A percentile compares a stretch with the other conserved stretches of the same genome.
phyloP scores from a whole-genome alignment of 2,888 invertebrate species.

The Ectemnius continuus region DNA sequence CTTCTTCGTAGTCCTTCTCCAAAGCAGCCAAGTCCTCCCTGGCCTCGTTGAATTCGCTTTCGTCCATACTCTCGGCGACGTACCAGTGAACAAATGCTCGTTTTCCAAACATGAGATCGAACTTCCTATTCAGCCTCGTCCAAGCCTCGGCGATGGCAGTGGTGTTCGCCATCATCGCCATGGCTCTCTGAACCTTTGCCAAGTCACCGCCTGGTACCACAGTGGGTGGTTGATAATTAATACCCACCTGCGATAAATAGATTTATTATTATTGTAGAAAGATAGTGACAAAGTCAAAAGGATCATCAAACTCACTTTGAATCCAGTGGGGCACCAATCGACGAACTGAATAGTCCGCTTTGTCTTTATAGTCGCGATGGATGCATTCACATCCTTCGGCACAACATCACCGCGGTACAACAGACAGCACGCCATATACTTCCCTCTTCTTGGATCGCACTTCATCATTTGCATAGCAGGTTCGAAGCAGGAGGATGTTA shows the following conservation, averaged over 20 bases:
- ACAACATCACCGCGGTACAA: conserved; percentile 83
- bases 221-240: conserved; percentile 73
- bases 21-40: conserved; percentile 83
- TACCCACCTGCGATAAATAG: conserved; percentile 73
- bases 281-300: background rate
- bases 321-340: conserved; percentile 82
- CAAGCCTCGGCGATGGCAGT: conserved; percentile 83
- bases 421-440: conserved; percentile 80
- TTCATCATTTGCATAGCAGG: conserved; percentile 73
- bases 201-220: conserved; percentile 77
- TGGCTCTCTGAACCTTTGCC: conserved; percentile 82
- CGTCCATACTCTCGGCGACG: conserved; percentile 67
- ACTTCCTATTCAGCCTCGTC: conserved; percentile 82
- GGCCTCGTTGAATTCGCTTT: conserved; percentile 73
- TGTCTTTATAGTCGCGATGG: conserved; percentile 82
- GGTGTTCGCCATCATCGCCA: conserved; percentile 79
- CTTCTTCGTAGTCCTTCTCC: conserved; percentile 93
- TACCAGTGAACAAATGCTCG: conserved; percentile 84
- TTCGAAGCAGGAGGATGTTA: conserved; percentile 81
- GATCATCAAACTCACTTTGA: conserved; percentile 75
- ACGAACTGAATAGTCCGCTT: conserved; percentile 82
- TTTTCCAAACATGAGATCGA: conserved; percentile 83
- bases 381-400: conserved; percentile 82
- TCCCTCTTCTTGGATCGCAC: conserved; percentile 70
- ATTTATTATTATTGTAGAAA: background rate